Conservation (phyloP, 2,113 vertebrate species). For the Columba janthina region DNA sequence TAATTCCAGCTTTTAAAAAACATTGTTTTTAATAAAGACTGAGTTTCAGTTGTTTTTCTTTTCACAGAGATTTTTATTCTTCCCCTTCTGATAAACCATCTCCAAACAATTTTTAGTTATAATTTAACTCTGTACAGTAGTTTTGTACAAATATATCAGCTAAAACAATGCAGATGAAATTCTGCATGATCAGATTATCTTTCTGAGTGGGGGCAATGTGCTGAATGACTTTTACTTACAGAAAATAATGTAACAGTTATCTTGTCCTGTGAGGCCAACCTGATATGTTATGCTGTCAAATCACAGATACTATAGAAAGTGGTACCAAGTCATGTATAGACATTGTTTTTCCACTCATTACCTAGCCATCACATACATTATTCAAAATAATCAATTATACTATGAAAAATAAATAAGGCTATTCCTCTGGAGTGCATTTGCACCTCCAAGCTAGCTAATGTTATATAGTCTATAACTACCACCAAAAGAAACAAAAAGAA, state of each 20-base stretch:
- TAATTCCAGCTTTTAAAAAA: not conserved
- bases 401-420: constrained; percentile 71
- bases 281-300: constrained; percentile 2
- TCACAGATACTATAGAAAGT: not conserved
- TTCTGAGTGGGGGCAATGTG: not conserved
- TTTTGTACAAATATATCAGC: not conserved
- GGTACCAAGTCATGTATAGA: constrained; percentile 45
- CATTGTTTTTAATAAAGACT: not conserved
- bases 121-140: not conserved
- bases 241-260: not conserved
- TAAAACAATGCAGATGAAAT: not conserved
- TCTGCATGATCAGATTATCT: not conserved
- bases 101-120: not conserved
- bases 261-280: not conserved
- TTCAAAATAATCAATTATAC: constrained; percentile 79
- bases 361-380: constrained; percentile 69
- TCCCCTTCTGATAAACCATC: not conserved
- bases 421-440: constrained; percentile 50
- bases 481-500: not conserved
- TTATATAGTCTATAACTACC: constrained; percentile 19
- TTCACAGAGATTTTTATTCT: not conserved
- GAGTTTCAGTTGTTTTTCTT: not conserved
- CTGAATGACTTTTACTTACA: not conserved
- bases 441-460: constrained; percentile 35
- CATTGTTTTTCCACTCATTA: constrained; percentile 63